Percentiles rank a stretch among this genome's conserved stretches.
Conservation (phyloP, 1,140 invertebrate species). For the Heliothis subflexa region DNA sequence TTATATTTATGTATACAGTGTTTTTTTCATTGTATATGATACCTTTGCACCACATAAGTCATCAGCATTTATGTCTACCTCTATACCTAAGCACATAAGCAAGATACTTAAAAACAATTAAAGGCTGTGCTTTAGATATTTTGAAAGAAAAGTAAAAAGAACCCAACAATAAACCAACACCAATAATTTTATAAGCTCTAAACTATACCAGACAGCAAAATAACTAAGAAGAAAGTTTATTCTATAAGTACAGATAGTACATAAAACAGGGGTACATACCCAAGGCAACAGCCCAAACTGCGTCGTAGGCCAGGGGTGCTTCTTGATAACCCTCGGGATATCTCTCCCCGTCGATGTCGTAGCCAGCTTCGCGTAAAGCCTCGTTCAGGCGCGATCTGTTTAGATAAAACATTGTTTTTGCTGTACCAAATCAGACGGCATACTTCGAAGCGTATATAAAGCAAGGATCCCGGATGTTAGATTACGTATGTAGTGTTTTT, state of each 20-base stretch:
- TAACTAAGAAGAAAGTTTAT: slow-evolving; percentile 8
- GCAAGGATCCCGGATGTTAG: slow-evolving; percentile 24
- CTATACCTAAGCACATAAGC: too few species aligned
- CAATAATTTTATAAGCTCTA: neutral
- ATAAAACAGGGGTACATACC: slow-evolving; percentile 85
- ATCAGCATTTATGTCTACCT: too few species aligned
- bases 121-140: neutral
- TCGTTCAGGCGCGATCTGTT: slow-evolving; percentile 92
- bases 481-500: slow-evolving; percentile 17
- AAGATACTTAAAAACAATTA: too few species aligned
- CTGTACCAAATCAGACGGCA: slow-evolving; percentile 38
- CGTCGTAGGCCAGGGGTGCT: slow-evolving; percentile 99
- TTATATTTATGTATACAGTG: too few species aligned
- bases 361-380: slow-evolving; percentile 91
- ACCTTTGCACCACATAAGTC: too few species aligned
- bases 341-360: slow-evolving; percentile 92
- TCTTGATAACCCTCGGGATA: slow-evolving; percentile 98
- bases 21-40: neutral
- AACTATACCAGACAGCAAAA: neutral
- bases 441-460: slow-evolving; percentile 39
- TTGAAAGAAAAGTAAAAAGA: neutral
- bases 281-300: slow-evolving; percentile 98
- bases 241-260: slow-evolving; percentile 30
- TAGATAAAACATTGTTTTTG: slow-evolving; percentile 53
- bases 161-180: neutral